Conservation (phyloP, 2,888 invertebrate genomes). For the Melinaea menophilus region DNA sequence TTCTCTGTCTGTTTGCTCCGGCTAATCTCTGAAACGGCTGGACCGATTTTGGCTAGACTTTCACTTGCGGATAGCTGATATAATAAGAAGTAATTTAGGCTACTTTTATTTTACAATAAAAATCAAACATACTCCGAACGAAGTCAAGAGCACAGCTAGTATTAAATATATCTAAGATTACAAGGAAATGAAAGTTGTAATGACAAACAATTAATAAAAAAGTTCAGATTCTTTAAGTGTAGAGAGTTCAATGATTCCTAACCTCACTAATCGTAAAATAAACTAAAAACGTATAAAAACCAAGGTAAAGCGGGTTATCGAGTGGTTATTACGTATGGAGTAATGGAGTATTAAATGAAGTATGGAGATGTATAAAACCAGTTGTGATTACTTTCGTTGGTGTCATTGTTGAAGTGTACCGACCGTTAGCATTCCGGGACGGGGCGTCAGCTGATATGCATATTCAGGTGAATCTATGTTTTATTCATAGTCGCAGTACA, state of each 20-base stretch:
- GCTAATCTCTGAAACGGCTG: too few relatives aligned
- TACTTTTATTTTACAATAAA: too few relatives aligned
- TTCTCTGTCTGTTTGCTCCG: too few relatives aligned
- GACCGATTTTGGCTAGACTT: too few relatives aligned
- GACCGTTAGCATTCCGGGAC: slow-evolving; percentile 71
- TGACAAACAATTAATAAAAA: slow-evolving; percentile 22
- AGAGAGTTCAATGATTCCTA: slow-evolving; percentile 17
- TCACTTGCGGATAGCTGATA: too few relatives aligned
- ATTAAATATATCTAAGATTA: slow-evolving; percentile 14
- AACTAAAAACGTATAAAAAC: not conserved
- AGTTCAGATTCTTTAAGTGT: slow-evolving; percentile 16
- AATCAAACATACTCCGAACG: not conserved
- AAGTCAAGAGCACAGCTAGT: too few relatives aligned
- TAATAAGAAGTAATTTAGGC: too few relatives aligned
- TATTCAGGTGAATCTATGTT: slow-evolving; percentile 60
- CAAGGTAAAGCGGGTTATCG: too few relatives aligned
- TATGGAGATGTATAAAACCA: slow-evolving; percentile 45
- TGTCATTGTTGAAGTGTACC: slow-evolving; percentile 56
- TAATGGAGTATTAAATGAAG: slow-evolving; percentile 41
- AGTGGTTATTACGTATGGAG: slow-evolving; percentile 30
- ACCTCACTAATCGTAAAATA: not conserved
- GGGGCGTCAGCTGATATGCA: slow-evolving; percentile 63
- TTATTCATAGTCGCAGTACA: slow-evolving; percentile 29
- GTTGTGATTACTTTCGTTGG: slow-evolving; percentile 39
- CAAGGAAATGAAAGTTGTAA: slow-evolving; percentile 24